Conservation (phyloP, 2,888 invertebrate genomes). For the Eucriotettix oculatus region DNA sequence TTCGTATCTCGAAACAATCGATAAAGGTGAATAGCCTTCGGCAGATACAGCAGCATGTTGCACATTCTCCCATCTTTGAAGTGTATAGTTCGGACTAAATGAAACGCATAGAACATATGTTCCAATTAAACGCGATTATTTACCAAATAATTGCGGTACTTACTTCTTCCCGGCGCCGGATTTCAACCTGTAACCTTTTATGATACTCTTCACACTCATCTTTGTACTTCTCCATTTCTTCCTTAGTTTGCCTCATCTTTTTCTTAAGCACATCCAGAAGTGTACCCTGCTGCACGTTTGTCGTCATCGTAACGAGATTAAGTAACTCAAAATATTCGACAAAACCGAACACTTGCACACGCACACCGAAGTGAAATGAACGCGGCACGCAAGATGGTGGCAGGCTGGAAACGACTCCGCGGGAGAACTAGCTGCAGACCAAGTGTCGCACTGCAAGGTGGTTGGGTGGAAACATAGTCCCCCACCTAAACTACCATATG, state of each 20-base stretch:
- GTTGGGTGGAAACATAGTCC: constrained; percentile 23
- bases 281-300: constrained; percentile 81
- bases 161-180: constrained; percentile 96
- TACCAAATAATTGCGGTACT: constrained; percentile 27
- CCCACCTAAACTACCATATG: constrained; percentile 4
- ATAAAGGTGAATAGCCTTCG: too few relatives aligned
- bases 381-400: constrained; percentile 17
- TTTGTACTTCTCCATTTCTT: constrained; percentile 97
- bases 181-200: constrained; percentile 87
- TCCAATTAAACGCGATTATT: too few relatives aligned
- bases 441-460: constrained; percentile 24
- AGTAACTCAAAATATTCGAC: neutral
- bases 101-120: too few relatives aligned
- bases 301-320: constrained; percentile 46
- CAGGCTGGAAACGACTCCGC: constrained; percentile 18
- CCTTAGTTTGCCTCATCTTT: constrained; percentile 98
- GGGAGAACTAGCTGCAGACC: constrained; percentile 2
- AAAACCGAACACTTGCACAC: constrained; percentile 7
- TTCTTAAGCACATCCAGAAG: constrained; percentile 95
- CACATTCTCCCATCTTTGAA: too few relatives aligned
- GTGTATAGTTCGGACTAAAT: too few relatives aligned
- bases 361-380: constrained; percentile 5
- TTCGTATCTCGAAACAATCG: too few relatives aligned
- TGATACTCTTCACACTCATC: constrained; percentile 94
- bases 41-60: too few relatives aligned